Evolutionary conservation across 30 jellyfish, hydroid and myxozoan genomes (phyloP).

Genomic region (Mastigias papua): DNA sequence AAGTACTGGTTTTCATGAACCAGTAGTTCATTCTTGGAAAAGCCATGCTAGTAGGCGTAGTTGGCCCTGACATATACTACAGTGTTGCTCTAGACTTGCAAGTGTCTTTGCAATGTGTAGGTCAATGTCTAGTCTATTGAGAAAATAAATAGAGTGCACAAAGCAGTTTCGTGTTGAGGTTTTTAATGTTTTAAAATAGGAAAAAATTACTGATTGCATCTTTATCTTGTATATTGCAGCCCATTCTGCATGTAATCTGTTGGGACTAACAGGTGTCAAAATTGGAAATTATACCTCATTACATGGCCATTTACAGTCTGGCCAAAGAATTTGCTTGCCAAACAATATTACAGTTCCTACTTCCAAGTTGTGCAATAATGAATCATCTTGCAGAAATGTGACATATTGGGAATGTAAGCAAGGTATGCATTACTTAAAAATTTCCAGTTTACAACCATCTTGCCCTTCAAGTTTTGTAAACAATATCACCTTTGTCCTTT

Average conservation of each 20-base stretch:
- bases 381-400: background rate
- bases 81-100: no score
- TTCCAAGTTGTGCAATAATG: constrained; percentile 1
- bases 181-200: no score
- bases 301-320: background rate
- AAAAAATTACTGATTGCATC: no score
- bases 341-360: background rate
- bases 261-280: background rate
- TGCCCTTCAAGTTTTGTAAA: background rate
- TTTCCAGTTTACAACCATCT: background rate
- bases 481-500: background rate
- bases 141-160: no score
- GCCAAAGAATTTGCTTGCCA: constrained; percentile 6
- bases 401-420: constrained; percentile 28
- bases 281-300: background rate
- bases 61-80: no score
- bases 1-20: no score
- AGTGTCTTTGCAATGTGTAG: no score
- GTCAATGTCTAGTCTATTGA: no score
- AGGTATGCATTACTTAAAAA: background rate
- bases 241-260: constrained; percentile 7
- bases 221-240: constrained; percentile 18
- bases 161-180: no score
- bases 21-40: no score
- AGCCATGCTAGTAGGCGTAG: no score